Conservation (phyloP, 1,140 invertebrate genomes). For the Dolichoris vasculosae region DNA sequence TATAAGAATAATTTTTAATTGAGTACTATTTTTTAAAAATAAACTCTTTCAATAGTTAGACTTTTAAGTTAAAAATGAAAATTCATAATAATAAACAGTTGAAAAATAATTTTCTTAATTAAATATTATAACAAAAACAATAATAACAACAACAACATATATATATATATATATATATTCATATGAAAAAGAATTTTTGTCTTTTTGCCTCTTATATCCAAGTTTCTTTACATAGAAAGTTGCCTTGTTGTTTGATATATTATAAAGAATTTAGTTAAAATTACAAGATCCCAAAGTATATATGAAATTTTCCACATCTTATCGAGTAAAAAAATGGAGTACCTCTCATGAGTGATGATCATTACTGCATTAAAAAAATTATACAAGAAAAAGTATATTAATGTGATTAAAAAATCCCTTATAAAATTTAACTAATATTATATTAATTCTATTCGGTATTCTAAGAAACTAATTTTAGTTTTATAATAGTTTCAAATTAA, state of each 20-base stretch:
- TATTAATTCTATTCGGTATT: too few species aligned
- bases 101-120: too few species aligned
- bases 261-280: background rate
- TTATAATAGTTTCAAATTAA: background rate
- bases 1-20: too few species aligned
- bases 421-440: background rate
- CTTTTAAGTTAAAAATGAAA: too few species aligned
- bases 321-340: background rate
- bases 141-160: too few species aligned
- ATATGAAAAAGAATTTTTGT: too few species aligned
- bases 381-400: background rate
- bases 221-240: background rate
- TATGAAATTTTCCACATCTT: background rate
- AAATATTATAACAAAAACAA: too few species aligned
- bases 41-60: too few species aligned
- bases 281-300: background rate
- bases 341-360: background rate
- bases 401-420: background rate
- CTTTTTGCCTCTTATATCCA: too few species aligned
- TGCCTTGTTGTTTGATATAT: background rate
- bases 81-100: too few species aligned
- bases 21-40: too few species aligned
- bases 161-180: too few species aligned
- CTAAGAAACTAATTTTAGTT: background rate
- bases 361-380: background rate